Evolutionary conservation across 1,140 invertebrate species (phyloP), one percentile per base, ranked within the genome.

Genomic region (Laupala kohalensis): DNA sequence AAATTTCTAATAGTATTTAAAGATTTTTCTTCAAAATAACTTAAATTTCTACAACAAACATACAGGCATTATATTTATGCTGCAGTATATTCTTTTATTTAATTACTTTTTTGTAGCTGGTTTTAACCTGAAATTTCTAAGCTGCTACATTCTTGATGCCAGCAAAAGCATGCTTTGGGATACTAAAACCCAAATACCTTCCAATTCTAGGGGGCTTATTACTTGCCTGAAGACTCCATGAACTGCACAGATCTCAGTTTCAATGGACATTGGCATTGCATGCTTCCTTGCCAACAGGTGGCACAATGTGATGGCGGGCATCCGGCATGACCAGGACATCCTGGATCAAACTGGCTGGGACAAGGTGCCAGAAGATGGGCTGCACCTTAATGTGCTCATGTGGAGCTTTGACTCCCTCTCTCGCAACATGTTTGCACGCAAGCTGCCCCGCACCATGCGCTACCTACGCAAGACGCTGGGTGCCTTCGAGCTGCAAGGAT

Each of bases 381-480:
- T 88, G 2, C 84, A 85, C 69, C 75, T 92, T 6, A 95, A 94
- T 78, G 88, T 97, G 0, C 78, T 96, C 0, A 94, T 97, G 83
- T 89, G 95, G 72, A 94, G 93, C 0, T 93, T 96, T 78, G 96
- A 98, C 81, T 97, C 95, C 0, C 79, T 96, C 0, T 95, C 94
- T 0, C 84, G 90, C 63, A 92, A 94, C 79, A 90, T 91, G 2
- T 96, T 96, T 77, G 89, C 92, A 25, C 84, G 95, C 53, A 91
- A 92, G 76, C 81, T 98, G 66, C 94, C 94, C 2, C 89, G 90
- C 74, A 90, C 90, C 9, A 92, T 93, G 76, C 82, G 86, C 25
- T 93, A 91, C 77, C 81, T 97, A 28, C 89, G 83, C 0, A 81
- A 93, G 15, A 78, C 82, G 9, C 79, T 96, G n/a, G 81, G 86